These are phyloP conservation scores for Diploscapter pachys DNA, from an alignment of 1,140 invertebrate genomes.

Conservation along the genomic window DNA sequence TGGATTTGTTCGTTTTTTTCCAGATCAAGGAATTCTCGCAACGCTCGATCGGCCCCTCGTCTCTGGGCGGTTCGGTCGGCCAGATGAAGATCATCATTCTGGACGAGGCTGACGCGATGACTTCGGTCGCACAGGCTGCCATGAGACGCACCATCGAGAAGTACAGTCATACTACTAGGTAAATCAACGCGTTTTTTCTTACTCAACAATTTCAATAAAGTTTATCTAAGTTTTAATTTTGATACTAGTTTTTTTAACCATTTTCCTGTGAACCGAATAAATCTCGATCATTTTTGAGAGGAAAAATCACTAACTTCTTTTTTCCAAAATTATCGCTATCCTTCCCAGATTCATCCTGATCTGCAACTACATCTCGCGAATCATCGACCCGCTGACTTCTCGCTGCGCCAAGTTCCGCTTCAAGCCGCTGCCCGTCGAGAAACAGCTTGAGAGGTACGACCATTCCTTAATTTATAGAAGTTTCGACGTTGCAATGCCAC, in stretches of 20 bases:
- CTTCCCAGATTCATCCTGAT: constrained; percentile 84
- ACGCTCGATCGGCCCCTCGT: constrained; percentile 28
- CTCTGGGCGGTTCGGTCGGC: constrained; percentile 71
- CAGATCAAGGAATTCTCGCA: constrained; percentile 56
- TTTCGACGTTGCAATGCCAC: background rate
- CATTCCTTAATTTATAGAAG: background rate
- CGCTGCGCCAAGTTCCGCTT: constrained; percentile 97
- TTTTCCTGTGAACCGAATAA: too few species aligned
- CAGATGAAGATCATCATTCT: constrained; percentile 93
- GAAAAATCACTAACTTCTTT: background rate
- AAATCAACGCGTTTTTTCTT: too few species aligned
- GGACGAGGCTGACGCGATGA: constrained; percentile 99
- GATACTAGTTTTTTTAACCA: too few species aligned
- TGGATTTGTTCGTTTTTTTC: constrained; percentile 18
- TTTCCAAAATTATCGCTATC: background rate
- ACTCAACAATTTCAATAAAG: too few species aligned
- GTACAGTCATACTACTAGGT: constrained; percentile 79
- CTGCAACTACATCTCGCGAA: constrained; percentile 93
- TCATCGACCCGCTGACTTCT: constrained; percentile 95
- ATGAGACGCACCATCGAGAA: constrained; percentile 95
- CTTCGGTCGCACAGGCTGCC: constrained; percentile 72
- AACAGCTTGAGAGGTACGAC: constrained; percentile 49
- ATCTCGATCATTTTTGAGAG: too few species aligned
- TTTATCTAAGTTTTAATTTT: too few species aligned
- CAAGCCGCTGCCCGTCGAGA: constrained; percentile 72